These are phyloP conservation scores for Acanthis flammea DNA, from an alignment of 2,797 vertebrate genomes.

Conservation along the genomic window DNA sequence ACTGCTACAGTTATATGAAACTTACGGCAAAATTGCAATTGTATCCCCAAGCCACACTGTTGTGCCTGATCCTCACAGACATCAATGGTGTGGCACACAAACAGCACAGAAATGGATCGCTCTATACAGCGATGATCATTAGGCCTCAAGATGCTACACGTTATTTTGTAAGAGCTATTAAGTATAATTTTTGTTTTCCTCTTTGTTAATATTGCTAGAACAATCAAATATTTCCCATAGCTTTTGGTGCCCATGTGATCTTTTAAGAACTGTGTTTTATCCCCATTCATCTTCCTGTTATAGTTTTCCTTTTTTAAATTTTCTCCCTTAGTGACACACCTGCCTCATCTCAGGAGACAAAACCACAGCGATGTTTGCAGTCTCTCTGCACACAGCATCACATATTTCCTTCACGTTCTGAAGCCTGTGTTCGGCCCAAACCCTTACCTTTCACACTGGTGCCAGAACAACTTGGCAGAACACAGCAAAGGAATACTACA, in stretches of 20 bases:
- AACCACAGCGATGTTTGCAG: rapidly evolving
- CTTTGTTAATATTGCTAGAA: slow-evolving; percentile 24
- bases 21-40: not conserved
- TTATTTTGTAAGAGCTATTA: slow-evolving; percentile 1
- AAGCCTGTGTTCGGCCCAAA: not conserved
- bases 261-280: not conserved
- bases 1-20: slow-evolving; percentile 35
- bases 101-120: not conserved
- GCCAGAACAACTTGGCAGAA: not conserved
- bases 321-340: rapidly evolving
- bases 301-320: not conserved
- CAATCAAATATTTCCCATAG: not conserved
- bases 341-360: not conserved
- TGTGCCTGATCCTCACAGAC: not conserved
- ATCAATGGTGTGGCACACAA: not conserved
- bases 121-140: not conserved
- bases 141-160: slow-evolving; percentile 18
- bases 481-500: not conserved
- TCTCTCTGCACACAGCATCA: not conserved
- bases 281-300: not conserved
- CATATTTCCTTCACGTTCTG: not conserved
- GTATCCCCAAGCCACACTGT: slow-evolving; percentile 11
- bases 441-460: not conserved
- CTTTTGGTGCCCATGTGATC: not conserved
- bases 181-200: not conserved